Evolutionary conservation across 2,888 invertebrate genomes (phyloP).

Genomic region (Xylota sylvarum): DNA sequence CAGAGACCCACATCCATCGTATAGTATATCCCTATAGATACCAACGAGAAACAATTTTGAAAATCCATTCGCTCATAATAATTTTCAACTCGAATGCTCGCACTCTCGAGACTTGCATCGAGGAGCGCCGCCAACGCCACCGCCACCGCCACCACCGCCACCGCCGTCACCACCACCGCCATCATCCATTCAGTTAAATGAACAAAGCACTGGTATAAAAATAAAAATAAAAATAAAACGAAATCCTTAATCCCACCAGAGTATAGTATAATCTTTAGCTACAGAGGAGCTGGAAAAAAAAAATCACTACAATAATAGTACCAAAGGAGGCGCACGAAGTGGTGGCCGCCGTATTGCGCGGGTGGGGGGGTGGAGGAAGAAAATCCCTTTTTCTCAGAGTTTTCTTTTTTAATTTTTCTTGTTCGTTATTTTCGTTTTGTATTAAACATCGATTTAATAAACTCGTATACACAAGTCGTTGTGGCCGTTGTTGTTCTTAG

Average conservation of each 20-base stretch:
- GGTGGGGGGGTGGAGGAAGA: constrained; percentile 19
- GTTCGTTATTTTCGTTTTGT: constrained; percentile 65
- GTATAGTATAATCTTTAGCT: constrained; percentile 47
- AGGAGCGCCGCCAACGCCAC: constrained; percentile 18
- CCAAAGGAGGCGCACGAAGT: constrained; percentile 20
- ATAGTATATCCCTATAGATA: constrained; percentile 1
- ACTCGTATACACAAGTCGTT: constrained; percentile 55
- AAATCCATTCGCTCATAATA: constrained; percentile 78
- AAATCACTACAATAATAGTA: constrained; percentile 37
- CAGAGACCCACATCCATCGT: constrained; percentile 52
- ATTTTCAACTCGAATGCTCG: constrained; percentile 76
- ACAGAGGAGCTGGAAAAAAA: not conserved
- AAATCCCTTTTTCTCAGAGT: constrained; percentile 49
- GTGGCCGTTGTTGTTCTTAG: constrained; percentile 44
- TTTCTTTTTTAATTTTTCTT: constrained; percentile 38
- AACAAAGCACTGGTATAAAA: constrained; percentile 56
- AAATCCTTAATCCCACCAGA: constrained; percentile 69
- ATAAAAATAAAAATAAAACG: constrained; percentile 57
- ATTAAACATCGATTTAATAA: constrained; percentile 75
- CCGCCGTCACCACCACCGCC: constrained; percentile 31
- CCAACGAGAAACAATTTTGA: constrained; percentile 64
- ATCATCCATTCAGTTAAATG: constrained; percentile 81
- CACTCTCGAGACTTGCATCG: constrained; percentile 66
- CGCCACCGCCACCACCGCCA: not conserved
- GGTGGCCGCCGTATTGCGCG: too few species aligned